Conservation (phyloP, 2,113 vertebrate genomes). For the Otocyon megalotis region DNA sequence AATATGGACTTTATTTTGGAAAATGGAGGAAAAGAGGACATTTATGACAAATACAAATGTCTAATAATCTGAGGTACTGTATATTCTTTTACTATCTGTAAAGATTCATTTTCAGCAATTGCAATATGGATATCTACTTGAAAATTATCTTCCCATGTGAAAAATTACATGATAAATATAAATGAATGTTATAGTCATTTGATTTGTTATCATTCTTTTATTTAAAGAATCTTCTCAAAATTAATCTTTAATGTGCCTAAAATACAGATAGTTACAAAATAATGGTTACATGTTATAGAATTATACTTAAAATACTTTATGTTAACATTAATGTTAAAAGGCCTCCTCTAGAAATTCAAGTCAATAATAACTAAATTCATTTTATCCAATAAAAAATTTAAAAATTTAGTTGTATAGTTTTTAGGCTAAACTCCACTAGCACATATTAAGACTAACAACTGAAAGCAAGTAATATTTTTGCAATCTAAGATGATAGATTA, state of each 20-base stretch:
- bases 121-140: not conserved
- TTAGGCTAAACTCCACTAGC: not conserved
- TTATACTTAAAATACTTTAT: not conserved
- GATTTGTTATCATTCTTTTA: not conserved
- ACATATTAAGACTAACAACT: not conserved
- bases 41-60: not conserved
- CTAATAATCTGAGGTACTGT: not conserved
- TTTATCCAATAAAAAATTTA: not conserved
- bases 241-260: not conserved
- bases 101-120: not conserved
- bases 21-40: not conserved
- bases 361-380: not conserved
- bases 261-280: not conserved
- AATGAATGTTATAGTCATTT: not conserved
- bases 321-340: not conserved
- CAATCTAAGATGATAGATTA: not conserved
- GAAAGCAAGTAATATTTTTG: not conserved
- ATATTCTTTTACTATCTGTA: not conserved
- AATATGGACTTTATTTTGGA: not conserved
- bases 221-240: constrained; percentile 12
- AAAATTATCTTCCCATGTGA: constrained; percentile 19
- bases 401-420: not conserved
- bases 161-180: constrained; percentile 3
- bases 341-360: not conserved
- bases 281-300: not conserved